A percentile compares a stretch with the other conserved stretches of the same genome.
Conservation (phyloP, 2,113 vertebrate genomes). For the Rhynchopsitta pachyrhyncha region DNA sequence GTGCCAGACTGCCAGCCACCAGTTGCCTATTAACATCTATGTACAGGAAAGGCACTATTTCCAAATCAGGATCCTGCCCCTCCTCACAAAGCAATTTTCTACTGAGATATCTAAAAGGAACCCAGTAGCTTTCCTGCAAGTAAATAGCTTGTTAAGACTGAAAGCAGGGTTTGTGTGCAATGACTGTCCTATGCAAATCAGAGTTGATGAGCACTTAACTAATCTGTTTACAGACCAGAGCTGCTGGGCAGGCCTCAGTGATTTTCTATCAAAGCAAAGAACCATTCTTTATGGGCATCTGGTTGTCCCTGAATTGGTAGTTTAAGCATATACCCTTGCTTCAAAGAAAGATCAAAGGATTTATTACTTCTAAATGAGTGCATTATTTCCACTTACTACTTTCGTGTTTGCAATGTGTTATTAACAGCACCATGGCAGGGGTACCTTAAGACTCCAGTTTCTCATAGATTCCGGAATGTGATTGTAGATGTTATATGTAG, state of each 20-base stretch:
- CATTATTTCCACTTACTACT: constrained; percentile 80
- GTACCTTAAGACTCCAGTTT: constrained; percentile 67
- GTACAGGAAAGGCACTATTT: constrained; percentile 17
- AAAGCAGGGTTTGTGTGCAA: constrained; percentile 56
- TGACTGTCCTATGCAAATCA: constrained; percentile 76
- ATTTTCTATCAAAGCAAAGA: constrained; percentile 83
- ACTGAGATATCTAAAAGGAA: constrained; percentile 35
- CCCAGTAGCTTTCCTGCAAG: constrained; percentile 54
- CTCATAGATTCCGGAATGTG: constrained; percentile 49
- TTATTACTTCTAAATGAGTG: constrained; percentile 81
- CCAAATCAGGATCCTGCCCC: not conserved
- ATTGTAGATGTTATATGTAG: constrained; percentile 51
- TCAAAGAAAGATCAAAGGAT: constrained; percentile 85
- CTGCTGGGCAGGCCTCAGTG: constrained; percentile 78
- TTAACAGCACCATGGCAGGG: constrained; percentile 75
- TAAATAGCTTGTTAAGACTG: constrained; percentile 72
- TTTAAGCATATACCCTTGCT: constrained; percentile 77
- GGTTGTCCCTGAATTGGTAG: constrained; percentile 80
- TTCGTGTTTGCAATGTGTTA: constrained; percentile 80
- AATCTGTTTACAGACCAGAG: constrained; percentile 85
- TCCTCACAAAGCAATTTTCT: constrained; percentile 55
- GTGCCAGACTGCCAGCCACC: not conserved
- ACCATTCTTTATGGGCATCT: constrained; percentile 80
- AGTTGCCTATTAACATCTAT: not conserved
- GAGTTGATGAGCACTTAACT: constrained; percentile 80